phyloP scores from a whole-genome alignment of 2,888 invertebrate genomes.

The Panopea generosa region DNA sequence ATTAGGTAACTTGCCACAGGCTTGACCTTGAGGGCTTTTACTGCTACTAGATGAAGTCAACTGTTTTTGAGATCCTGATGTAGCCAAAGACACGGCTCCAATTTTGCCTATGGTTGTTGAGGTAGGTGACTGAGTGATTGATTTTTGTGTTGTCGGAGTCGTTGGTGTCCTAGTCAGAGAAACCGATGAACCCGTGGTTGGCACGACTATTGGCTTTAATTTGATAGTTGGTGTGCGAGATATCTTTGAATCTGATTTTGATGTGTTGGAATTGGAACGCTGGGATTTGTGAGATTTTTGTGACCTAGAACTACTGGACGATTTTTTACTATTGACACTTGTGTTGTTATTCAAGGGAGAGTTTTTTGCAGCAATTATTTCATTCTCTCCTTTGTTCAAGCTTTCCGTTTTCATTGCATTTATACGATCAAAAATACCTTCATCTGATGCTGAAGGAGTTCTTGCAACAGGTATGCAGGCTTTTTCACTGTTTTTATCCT shows the following conservation, averaged over 20 bases:
- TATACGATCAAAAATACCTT: conserved; percentile 64
- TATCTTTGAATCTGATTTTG: conserved; percentile 60
- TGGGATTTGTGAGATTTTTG: conserved; percentile 67
- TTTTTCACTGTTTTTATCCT: conserved; percentile 21
- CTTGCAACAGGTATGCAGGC: conserved; percentile 5
- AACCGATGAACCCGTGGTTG: conserved; percentile 83
- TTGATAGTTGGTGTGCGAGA: conserved; percentile 81
- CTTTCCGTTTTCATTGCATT: conserved; percentile 62
- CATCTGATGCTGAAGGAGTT: conserved; percentile 44
- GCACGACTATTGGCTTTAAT: conserved; percentile 89
- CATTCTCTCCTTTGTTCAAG: conserved; percentile 28
- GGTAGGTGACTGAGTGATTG: conserved; percentile 66
- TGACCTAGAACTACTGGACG: conserved; percentile 49
- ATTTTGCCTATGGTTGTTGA: conserved; percentile 69
- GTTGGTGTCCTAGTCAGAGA: conserved; percentile 40
- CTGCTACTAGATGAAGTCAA: conserved; percentile 30
- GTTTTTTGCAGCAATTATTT: not conserved
- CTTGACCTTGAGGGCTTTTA: conserved; percentile 41
- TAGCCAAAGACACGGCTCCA: conserved; percentile 67
- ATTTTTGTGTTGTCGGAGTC: conserved; percentile 57
- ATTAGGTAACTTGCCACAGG: not conserved
- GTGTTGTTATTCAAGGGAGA: not conserved
- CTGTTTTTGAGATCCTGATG: conserved; percentile 64
- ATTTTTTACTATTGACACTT: conserved; percentile 41
- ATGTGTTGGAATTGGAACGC: conserved; percentile 46